Base-by-base conservation (phyloP, 1,140 invertebrate species). In the Aphaenogaster floridana region DNA sequence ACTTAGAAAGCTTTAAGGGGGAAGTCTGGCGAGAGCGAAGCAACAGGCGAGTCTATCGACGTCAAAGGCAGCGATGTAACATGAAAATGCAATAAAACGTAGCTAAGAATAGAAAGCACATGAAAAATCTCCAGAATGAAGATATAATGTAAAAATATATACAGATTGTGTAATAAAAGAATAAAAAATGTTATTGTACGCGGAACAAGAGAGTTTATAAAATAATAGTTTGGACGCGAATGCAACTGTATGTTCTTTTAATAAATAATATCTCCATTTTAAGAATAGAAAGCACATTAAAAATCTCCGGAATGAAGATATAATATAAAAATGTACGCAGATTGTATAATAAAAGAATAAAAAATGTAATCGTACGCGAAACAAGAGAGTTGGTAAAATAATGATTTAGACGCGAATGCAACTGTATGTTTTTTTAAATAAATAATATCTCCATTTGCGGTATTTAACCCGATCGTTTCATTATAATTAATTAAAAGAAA, bases 41-140 rank as follows among this genome's bases (percentile, higher is more conserved):
- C 80, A 84, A 84, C 80, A 84, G 80, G 69, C 80, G 45, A 76
- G 34, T 5, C 42, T 36, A 1, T 34, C 15, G 54, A 77, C 7
- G 48, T 74, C 13, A 39, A 59, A 74, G 28, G 1, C 34, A 54
- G 2, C 8, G 8, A 50, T 50, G 2, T 21, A 39, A 66, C n/a
- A 48, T 17, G 11, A 79, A 45, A 45, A 15, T 1, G 21, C 11
- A 72, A 79, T 36, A 66, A 36, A 42, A 28, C 11, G 8, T 39
- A 21, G 34, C 15, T 28, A 52, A 81, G 0, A 42, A 72, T 45
- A 72, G 6, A 54, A 34, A 11, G 9, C n/a, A 17, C 7, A 2
- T 34, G 54, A 45, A 64, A 86, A 59, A 52, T 15, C 1, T 21
- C 21, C n/a, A 34, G 4, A 17, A n/a, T 17, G 15, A 79, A 79